Percentiles rank a stretch among this genome's conserved stretches.
Conservation (phyloP, 2,888 invertebrate species). For the Chymomyza caudatula region DNA sequence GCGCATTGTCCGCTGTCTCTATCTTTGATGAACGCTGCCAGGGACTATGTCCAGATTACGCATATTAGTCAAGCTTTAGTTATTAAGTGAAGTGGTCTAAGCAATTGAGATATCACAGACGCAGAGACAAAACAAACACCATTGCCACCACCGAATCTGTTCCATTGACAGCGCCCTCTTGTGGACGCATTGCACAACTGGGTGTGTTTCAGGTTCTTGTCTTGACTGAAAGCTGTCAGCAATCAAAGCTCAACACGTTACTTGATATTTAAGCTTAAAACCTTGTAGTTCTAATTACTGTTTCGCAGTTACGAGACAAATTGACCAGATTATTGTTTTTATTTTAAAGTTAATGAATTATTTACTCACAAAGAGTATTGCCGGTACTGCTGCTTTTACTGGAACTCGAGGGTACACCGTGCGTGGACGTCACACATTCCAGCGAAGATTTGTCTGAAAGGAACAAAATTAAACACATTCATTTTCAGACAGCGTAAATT, state of each 20-base stretch:
- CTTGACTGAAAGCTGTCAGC: constrained; percentile 62
- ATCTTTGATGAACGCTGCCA: background rate
- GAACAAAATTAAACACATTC: constrained; percentile 48
- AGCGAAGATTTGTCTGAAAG: constrained; percentile 74
- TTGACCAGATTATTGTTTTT: background rate
- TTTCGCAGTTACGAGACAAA: background rate
- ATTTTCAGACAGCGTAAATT: constrained; percentile 60
- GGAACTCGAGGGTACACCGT: constrained; percentile 53
- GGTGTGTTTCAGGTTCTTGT: constrained; percentile 41
- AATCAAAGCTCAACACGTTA: constrained; percentile 33
- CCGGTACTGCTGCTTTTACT: constrained; percentile 67
- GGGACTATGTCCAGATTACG: constrained; percentile 31
- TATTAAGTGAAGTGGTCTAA: constrained; percentile 47
- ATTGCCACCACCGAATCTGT: constrained; percentile 2
- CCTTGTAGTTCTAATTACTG: background rate
- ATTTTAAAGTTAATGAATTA: background rate
- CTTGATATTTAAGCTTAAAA: no score
- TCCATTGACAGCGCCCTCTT: constrained; percentile 27
- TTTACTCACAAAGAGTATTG: constrained; percentile 67
- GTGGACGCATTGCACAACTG: constrained; percentile 7
- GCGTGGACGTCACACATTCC: constrained; percentile 72
- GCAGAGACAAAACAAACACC: background rate
- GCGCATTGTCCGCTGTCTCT: constrained; percentile 6
- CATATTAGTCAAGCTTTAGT: constrained; percentile 54
- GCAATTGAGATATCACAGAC: constrained; percentile 40